Base-by-base conservation (phyloP, 2,888 invertebrate genomes). In the Macroteleia sp. region DNA sequence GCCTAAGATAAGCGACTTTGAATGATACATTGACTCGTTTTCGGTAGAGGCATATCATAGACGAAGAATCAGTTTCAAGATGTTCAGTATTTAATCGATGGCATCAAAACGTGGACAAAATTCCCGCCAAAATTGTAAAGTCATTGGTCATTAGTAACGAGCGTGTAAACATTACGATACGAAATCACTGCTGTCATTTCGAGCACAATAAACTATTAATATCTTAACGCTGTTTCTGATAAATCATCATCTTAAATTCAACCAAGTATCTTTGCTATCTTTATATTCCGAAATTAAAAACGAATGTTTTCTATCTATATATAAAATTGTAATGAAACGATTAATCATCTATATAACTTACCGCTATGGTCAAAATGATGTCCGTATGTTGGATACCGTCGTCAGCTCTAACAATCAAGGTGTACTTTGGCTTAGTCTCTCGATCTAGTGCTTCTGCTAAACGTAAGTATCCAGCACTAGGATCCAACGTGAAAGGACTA, bases 311-410 rank as follows among this genome's bases (percentile, higher is more conserved):
- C 71, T n/a, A n/a, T n/a, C n/a, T 57, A 64, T 54, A 34, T 32
- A 57, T 22, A 20, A 59, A 59, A 69, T 32, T 42, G 57, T 50
- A 54, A 61, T 62, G 32, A 22, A 44, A 56, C 48, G 56, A 74
- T 66, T 52, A 59, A 74, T 59, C 46, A 61, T 54, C 20, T 16
- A n/a, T 30, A 28, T n/a, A 20, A 91, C 94, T 92, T 92, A 97
- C 97, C 95, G 95, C 94, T 87, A 98, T 94, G 77, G 94, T 93
- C 66, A 98, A 93, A 84, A 94, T 93, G 78, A 96, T 94, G 91
- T 97, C 96, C 20, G 96, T 96, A 88, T 95, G 94, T 91, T 97
- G 98, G 78, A 96, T 94, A 56, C 98, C 97, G 93, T 98, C 98
- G 89, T 95, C 95, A 75, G 97, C 98, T 86, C 97, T 94, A 62